Evolutionary conservation across 2,113 vertebrate genomes (phyloP), one percentile per base, ranked within the genome.

Genomic region (Panurus biarmicus): DNA sequence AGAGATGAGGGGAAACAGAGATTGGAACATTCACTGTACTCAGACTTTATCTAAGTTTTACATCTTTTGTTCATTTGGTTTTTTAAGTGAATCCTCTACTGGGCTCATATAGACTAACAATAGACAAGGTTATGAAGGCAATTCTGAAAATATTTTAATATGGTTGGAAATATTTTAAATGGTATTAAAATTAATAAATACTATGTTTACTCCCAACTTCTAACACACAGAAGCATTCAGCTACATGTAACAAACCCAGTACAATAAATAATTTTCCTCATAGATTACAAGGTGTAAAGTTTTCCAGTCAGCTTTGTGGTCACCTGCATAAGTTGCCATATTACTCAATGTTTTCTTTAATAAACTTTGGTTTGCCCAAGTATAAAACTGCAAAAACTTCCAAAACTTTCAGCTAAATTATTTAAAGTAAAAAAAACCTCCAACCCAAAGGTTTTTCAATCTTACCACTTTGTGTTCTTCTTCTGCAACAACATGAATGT

Each of bases 381-480:
- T 18, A 67, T 42, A 86, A 72, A 84, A 25, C 5, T 36, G 70
- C 29, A 74, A 28, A 70, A 72, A 6, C 7, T 40, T 40, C 15
- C 23, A 53, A 76, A 72, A 11, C 7, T 78, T 33, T 35, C 31
- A 67, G 11, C 28, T 67, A 89, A 50, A 92, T 61, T 47, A 73
- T 18, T 38, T 73, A 57, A 80, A 82, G 14, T 18, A 87, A 83
- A 58, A n/a, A 87, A 85, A 62, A 3, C 1, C 3, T 48, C 22
- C 69, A 77, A 93, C 0, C 10, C 19, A 47, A 78, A 67, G 56
- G 58, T 97, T 98, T 97, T 93, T 74, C 62, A 85, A 66, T 71
- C 98, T 98, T 97, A 99, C 99, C 98, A 99, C 98, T 98, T 95
- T 97, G 50, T 98, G 98, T 58, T 98, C 99, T 67, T 99, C 98